phyloP scores from a whole-genome alignment of 35 echinoderm and acorn worm genomes.

The Ptychodera flava region DNA sequence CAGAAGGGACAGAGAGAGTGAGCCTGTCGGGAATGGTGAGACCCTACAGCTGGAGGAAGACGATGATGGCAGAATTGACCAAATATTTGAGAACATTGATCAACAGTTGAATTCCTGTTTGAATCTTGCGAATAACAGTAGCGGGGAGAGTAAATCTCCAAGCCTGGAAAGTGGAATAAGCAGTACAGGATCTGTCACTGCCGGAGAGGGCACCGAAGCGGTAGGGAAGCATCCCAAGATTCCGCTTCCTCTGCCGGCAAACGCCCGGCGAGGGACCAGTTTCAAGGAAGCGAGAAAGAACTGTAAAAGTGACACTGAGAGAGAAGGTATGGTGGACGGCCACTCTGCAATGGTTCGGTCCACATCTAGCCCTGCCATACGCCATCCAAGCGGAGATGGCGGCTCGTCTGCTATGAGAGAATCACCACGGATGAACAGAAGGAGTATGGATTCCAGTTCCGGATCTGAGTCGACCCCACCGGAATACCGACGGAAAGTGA shows the following conservation, averaged over 20 bases:
- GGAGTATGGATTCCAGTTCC: background rate
- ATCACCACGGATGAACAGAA: background rate
- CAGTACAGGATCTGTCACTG: background rate
- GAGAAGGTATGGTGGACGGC: background rate
- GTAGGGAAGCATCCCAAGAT: background rate
- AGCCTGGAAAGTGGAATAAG: background rate
- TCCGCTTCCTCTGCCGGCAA: background rate
- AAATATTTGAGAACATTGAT: background rate
- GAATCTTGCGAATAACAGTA: background rate
- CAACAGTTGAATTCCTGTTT: background rate
- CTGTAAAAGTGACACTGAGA: background rate
- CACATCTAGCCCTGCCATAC: background rate
- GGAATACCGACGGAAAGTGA: background rate
- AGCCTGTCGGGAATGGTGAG: background rate
- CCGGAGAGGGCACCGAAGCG: background rate
- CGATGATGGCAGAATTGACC: background rate
- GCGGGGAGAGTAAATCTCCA: background rate
- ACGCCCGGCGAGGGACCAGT: background rate
- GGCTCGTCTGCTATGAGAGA: background rate
- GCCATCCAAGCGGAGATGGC: background rate
- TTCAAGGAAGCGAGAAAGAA: background rate
- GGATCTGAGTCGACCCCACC: background rate
- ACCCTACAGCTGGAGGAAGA: background rate
- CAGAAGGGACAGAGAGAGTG: background rate
- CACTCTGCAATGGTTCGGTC: background rate